Percentiles rank a stretch among this genome's conserved stretches.
These are phyloP conservation scores for Seira musarum DNA, from an alignment of 2,888 invertebrate genomes.

Conservation along the genomic window DNA sequence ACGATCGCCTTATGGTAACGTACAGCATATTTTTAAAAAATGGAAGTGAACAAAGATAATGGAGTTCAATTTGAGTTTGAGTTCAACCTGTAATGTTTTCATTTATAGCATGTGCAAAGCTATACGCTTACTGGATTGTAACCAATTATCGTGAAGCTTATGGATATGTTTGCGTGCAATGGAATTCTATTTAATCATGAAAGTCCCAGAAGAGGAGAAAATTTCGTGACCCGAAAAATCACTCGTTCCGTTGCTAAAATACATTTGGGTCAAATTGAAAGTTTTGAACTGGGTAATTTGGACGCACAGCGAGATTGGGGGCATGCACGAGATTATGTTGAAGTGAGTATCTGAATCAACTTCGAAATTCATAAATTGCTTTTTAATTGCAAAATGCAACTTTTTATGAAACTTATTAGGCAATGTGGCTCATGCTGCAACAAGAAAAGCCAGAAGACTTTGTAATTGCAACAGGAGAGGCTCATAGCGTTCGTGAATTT, in stretches of 20 bases:
- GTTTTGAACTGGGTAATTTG: conserved; percentile 92
- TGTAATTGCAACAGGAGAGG: conserved; percentile 96
- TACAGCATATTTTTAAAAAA: not conserved
- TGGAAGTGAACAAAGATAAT: not conserved
- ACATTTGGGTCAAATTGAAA: conserved; percentile 86
- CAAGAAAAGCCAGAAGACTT: conserved; percentile 93
- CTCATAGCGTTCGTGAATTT: conserved; percentile 96
- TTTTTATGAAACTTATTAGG: conserved; percentile 79
- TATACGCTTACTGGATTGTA: conserved; percentile 97
- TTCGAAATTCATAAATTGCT: not conserved
- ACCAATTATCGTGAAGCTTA: conserved; percentile 97
- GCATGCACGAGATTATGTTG: conserved; percentile 95
- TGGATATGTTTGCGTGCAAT: conserved; percentile 94
- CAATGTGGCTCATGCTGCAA: conserved; percentile 99
- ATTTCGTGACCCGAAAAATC: conserved; percentile 98
- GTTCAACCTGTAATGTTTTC: not conserved
- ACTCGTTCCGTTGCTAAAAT: conserved; percentile 99
- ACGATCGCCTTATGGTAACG: conserved; percentile 93
- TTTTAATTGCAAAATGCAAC: not conserved
- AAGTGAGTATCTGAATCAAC: conserved; percentile 80
- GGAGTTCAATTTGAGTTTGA: not conserved
- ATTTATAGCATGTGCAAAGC: conserved; percentile 89
- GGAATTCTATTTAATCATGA: conserved; percentile 98
- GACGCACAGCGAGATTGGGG: conserved; percentile 83
- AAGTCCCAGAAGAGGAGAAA: conserved; percentile 95